Evolutionary conservation across 1,140 invertebrate species (phyloP).

Genomic region (Cotesia vestalis): DNA sequence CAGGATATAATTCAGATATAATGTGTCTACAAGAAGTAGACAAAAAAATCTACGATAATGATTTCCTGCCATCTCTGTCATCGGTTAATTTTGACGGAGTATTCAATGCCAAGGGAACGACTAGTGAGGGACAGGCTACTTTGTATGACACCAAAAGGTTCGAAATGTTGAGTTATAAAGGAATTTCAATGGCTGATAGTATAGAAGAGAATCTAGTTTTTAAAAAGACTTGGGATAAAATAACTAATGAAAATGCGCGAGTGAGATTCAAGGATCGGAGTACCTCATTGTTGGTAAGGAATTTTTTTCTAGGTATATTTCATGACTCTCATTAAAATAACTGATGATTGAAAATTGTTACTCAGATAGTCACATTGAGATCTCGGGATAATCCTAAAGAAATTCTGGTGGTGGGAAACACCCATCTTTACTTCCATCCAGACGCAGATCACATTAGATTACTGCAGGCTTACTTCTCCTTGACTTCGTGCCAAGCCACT

Average conservation of each 20-base stretch:
- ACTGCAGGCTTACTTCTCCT: constrained; percentile 75
- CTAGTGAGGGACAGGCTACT: constrained; percentile 81
- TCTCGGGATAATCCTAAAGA: constrained; percentile 70
- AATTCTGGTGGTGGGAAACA: constrained; percentile 82
- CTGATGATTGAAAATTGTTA: constrained; percentile 12
- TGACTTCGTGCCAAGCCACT: constrained; percentile 69
- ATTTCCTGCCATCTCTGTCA: constrained; percentile 73
- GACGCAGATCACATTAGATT: constrained; percentile 87
- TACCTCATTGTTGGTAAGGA: constrained; percentile 67
- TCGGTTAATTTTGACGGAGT: constrained; percentile 69
- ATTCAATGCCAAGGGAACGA: constrained; percentile 77
- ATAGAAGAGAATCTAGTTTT: constrained; percentile 67
- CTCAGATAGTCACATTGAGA: constrained; percentile 71
- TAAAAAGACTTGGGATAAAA: constrained; percentile 68
- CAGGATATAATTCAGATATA: constrained; percentile 89
- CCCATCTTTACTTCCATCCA: constrained; percentile 92
- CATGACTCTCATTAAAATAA: neutral
- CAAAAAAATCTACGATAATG: constrained; percentile 76
- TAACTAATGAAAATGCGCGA: constrained; percentile 72
- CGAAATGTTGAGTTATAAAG: constrained; percentile 58
- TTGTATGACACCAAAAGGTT: constrained; percentile 78
- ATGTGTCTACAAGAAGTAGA: constrained; percentile 95
- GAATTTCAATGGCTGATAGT: constrained; percentile 68
- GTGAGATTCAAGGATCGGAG: constrained; percentile 71
- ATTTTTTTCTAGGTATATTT: neutral